Conservation (phyloP, 2,797 vertebrate species). For the Avahi laniger region DNA sequence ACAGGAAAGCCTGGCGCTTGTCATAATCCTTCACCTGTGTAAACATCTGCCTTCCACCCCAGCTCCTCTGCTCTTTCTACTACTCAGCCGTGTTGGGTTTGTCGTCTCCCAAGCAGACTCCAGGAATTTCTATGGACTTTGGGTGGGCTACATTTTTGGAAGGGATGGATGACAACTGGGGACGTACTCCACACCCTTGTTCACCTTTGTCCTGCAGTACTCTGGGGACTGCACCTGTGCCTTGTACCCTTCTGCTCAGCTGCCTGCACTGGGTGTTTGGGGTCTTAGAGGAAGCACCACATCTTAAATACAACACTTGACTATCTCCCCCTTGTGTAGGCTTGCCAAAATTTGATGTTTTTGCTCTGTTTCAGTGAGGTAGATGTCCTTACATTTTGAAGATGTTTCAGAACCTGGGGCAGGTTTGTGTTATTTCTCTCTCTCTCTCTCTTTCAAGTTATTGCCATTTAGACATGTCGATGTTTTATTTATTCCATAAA, state of each 20-base stretch:
- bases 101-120: neutral
- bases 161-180: neutral
- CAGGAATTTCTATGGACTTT: neutral
- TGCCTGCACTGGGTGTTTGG: neutral
- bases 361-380: neutral
- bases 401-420: neutral
- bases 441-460: neutral
- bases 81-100: neutral
- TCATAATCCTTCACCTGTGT: neutral
- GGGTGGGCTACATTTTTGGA: neutral
- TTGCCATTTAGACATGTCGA: neutral
- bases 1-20: neutral
- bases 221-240: neutral
- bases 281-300: neutral
- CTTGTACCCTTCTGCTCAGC: neutral
- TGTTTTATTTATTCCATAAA: neutral
- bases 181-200: neutral
- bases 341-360: neutral
- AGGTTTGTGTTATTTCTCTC: neutral
- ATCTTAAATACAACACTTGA: neutral
- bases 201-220: too few relatives aligned
- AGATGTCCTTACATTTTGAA: neutral
- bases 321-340: neutral
- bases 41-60: neutral
- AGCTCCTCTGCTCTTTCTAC: neutral